phyloP scores from a whole-genome alignment of 1,140 invertebrate genomes.

The Rhynchophorus ferrugineus region DNA sequence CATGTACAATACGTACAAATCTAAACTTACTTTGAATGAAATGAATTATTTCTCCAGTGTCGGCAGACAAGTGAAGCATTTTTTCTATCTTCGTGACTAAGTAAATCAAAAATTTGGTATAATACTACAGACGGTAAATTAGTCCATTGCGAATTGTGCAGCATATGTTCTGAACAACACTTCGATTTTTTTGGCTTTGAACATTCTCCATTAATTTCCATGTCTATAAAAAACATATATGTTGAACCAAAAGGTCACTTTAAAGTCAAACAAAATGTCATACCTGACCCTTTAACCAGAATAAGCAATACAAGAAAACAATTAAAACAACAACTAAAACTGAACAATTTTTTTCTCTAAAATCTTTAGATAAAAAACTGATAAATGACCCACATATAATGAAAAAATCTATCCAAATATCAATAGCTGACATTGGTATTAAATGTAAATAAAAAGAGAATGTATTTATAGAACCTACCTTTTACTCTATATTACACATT shows the following conservation, averaged over 20 bases:
- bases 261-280: not conserved
- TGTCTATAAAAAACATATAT: conserved; percentile 18
- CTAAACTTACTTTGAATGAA: conserved; percentile 39
- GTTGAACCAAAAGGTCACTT: not conserved
- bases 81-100: conserved; percentile 32
- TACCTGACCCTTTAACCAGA: not conserved
- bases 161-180: conserved; percentile 15
- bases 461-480: conserved; percentile 4
- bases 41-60: conserved; percentile 36
- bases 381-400: no score
- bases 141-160: conserved; percentile 27
- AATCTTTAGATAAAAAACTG: no score
- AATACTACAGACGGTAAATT: conserved; percentile 35
- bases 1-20: no score
- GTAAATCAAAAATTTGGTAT: conserved; percentile 34
- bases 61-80: conserved; percentile 37
- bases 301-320: no score
- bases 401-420: no score
- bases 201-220: conserved; percentile 28
- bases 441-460: no score
- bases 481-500: conserved; percentile 10
- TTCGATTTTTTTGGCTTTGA: conserved; percentile 29
- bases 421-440: no score
- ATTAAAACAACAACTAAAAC: no score
- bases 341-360: no score